Conservation (phyloP, 2,888 invertebrate species). For the Hirtodrosophila cameraria region DNA sequence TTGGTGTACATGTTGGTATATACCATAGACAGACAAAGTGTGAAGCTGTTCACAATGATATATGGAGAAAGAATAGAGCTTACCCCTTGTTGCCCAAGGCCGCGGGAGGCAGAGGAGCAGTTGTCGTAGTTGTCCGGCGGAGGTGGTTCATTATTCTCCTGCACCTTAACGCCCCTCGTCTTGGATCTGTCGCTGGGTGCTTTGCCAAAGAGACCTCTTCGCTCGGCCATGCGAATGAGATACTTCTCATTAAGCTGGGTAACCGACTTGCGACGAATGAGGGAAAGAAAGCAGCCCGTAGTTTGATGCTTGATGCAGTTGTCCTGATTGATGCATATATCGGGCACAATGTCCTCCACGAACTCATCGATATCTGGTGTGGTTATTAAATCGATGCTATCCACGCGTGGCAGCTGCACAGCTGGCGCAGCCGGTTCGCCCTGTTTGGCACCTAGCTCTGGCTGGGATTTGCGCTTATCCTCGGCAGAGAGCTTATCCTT, state of each 20-base stretch:
- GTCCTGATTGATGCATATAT: slow-evolving; percentile 85
- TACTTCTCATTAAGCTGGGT: slow-evolving; percentile 92
- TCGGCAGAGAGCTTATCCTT: slow-evolving; percentile 59
- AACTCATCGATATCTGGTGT: slow-evolving; percentile 85
- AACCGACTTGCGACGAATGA: slow-evolving; percentile 87
- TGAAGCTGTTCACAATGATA: neutral
- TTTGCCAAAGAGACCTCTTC: slow-evolving; percentile 90
- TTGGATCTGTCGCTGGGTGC: slow-evolving; percentile 82
- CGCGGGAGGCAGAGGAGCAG: slow-evolving; percentile 34
- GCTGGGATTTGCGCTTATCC: slow-evolving; percentile 52
- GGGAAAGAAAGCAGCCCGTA: slow-evolving; percentile 86
- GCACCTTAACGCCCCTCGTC: slow-evolving; percentile 80
- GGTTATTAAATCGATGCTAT: slow-evolving; percentile 58
- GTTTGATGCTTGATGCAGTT: slow-evolving; percentile 84
- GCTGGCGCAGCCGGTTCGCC: slow-evolving; percentile 10
- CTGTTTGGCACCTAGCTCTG: slow-evolving; percentile 35
- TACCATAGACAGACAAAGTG: no score
- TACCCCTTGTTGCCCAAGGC: slow-evolving; percentile 55
- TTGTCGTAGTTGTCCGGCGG: slow-evolving; percentile 58
- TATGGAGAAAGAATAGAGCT: slow-evolving; percentile 24
- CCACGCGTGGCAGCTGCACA: slow-evolving; percentile 48
- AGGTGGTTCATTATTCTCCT: slow-evolving; percentile 73
- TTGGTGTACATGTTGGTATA: no score
- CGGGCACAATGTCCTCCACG: slow-evolving; percentile 87
- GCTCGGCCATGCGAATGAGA: slow-evolving; percentile 93